These are phyloP conservation scores for Acropora yongei DNA, from an alignment of 64 coral and sea anemone species.

Conservation along the genomic window DNA sequence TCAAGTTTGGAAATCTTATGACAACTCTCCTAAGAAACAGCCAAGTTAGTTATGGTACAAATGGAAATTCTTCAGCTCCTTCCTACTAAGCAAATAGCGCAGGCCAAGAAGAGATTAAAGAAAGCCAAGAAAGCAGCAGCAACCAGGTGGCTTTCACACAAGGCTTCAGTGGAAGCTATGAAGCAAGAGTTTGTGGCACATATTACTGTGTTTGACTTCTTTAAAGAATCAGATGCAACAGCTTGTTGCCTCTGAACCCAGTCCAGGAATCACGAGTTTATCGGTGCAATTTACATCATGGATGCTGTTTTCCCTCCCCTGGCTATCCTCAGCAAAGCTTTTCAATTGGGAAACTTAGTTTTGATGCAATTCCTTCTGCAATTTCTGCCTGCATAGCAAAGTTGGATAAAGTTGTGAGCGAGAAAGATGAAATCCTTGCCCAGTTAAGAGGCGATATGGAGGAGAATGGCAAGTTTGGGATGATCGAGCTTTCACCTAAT, in stretches of 20 bases:
- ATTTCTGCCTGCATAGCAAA: constrained; percentile 53
- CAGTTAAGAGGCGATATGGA: constrained; percentile 21
- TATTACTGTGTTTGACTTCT: constrained; percentile 41
- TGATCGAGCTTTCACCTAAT: not conserved
- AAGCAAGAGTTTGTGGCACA: constrained; percentile 51
- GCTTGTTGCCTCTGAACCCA: constrained; percentile 40
- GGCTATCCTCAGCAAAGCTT: constrained; percentile 52
- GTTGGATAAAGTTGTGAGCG: constrained; percentile 38
- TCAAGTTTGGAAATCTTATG: constrained; percentile 53
- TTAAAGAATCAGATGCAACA: constrained; percentile 51
- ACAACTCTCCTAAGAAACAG: constrained; percentile 35
- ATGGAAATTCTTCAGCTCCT: not conserved
- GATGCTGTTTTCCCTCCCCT: constrained; percentile 36
- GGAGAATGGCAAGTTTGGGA: constrained; percentile 45
- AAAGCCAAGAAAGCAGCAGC: constrained; percentile 20
- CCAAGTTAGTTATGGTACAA: constrained; percentile 4
- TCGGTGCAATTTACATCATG: constrained; percentile 51
- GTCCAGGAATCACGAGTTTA: constrained; percentile 35
- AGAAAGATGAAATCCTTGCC: constrained; percentile 49
- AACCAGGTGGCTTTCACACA: not conserved
- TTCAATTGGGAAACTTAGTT: constrained; percentile 43
- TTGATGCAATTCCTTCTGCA: constrained; percentile 34
- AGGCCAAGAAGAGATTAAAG: constrained; percentile 5
- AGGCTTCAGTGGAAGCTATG: constrained; percentile 5
- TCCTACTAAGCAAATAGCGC: not conserved